A percentile compares a stretch with the other conserved stretches of the same genome.
Conservation (phyloP, 2,113 vertebrate genomes). For the Panurus biarmicus region DNA sequence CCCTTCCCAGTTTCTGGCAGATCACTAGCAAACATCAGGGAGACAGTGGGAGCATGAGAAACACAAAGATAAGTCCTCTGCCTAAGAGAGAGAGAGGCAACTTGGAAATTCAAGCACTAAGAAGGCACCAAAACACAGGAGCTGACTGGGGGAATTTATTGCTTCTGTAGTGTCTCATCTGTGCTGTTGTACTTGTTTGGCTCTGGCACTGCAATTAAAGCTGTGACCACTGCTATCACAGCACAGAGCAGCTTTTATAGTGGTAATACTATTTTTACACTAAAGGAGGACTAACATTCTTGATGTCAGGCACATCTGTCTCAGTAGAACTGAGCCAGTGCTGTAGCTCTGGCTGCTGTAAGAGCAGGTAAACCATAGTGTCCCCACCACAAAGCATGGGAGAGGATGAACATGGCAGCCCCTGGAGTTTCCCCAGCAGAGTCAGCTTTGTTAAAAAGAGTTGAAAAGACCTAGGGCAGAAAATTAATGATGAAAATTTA, state of each 20-base stretch:
- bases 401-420: not conserved
- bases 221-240: not conserved
- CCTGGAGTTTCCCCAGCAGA: not conserved
- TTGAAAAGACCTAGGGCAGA: not conserved
- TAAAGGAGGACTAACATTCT: not conserved
- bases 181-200: not conserved
- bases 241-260: slow-evolving; percentile 1
- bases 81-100: not conserved
- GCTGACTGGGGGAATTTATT: not conserved
- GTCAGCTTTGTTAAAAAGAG: not conserved
- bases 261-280: not conserved
- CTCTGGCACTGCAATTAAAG: not conserved
- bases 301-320: not conserved
- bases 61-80: not conserved
- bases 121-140: not conserved
- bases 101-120: not conserved
- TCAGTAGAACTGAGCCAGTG: not conserved
- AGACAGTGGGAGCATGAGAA: not conserved
- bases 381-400: not conserved
- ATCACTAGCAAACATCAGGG: not conserved
- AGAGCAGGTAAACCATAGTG: not conserved
- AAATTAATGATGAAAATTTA: not conserved
- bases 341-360: not conserved
- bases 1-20: not conserved
- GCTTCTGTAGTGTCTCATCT: not conserved